A percentile compares a stretch with the other conserved stretches of the same genome.
phyloP scores from a whole-genome alignment of 1,140 invertebrate species.

The Drosophila arawakana region DNA sequence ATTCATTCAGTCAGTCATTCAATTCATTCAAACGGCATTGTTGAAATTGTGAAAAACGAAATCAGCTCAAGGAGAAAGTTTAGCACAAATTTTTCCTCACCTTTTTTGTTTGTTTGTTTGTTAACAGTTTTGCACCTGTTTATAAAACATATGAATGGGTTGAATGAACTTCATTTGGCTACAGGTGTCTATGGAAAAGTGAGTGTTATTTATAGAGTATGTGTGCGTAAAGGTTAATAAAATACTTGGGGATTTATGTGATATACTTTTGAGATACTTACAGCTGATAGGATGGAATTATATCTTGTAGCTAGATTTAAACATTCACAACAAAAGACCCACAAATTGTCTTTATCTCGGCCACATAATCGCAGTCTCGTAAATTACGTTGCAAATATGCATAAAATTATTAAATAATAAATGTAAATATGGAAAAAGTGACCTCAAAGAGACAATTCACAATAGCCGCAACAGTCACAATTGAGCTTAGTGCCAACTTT shows the following conservation, averaged over 20 bases:
- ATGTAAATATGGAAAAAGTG: conserved; percentile 2
- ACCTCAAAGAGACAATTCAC: conserved; percentile 44
- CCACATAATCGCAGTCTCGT: conserved; percentile 26
- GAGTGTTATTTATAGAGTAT: conserved; percentile 17
- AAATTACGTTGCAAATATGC: conserved; percentile 32
- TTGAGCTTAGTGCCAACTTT: conserved; percentile 26
- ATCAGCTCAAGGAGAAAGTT: conserved; percentile 46
- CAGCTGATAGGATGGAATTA: not conserved
- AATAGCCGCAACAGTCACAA: conserved; percentile 39
- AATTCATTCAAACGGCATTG: conserved; percentile 14
- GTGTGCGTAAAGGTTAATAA: conserved; percentile 26
- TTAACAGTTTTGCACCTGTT: conserved; percentile 41
- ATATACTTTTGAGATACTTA: not conserved
- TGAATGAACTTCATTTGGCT: conserved; percentile 34
- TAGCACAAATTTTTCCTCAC: conserved; percentile 33
- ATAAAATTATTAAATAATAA: conserved; percentile 31
- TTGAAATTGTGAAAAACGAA: conserved; percentile 33
- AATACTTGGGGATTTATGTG: not conserved
- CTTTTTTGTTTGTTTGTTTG: conserved; percentile 6
- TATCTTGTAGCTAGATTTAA: conserved; percentile 1
- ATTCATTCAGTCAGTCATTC: conserved; percentile 16
- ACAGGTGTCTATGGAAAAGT: conserved; percentile 12
- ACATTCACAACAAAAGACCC: conserved; percentile 37
- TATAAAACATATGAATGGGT: conserved; percentile 12
- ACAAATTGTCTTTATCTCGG: conserved; percentile 41